These are phyloP conservation scores for Glaucomys volans DNA, from an alignment of 2,113 vertebrate species.

Conservation along the genomic window DNA sequence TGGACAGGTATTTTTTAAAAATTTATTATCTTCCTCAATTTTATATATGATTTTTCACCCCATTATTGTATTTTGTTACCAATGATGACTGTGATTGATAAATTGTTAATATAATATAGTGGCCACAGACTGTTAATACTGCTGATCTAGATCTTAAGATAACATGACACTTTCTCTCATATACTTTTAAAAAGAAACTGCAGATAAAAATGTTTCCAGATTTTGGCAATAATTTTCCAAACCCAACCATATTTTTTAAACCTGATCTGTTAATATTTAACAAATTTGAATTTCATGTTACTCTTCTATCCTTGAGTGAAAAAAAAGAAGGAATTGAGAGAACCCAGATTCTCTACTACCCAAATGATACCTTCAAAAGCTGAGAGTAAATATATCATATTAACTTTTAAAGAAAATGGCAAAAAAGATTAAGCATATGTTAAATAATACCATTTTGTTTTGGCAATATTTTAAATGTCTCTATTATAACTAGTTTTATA, in stretches of 20 bases:
- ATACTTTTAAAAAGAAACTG: constrained; percentile 39
- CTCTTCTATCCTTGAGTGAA: neutral
- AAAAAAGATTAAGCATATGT: neutral
- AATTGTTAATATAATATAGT: neutral
- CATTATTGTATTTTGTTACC: constrained; percentile 18
- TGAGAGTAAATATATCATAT: neutral
- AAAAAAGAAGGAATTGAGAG: neutral
- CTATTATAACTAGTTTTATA: constrained; percentile 14
- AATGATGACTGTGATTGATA: constrained; percentile 21
- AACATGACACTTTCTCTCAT: neutral
- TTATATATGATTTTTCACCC: neutral
- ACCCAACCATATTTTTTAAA: constrained; percentile 7
- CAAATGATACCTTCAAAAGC: constrained; percentile 43
- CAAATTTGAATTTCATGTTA: constrained; percentile 50
- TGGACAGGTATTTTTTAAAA: neutral
- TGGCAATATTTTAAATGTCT: constrained; percentile 9
- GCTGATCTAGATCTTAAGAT: neutral
- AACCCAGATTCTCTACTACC: neutral
- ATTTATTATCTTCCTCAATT: neutral
- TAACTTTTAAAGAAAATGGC: constrained; percentile 48
- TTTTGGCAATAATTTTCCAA: constrained; percentile 39
- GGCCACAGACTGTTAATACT: neutral
- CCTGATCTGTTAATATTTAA: neutral
- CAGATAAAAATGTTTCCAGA: constrained; percentile 10
- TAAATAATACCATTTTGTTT: constrained; percentile 17